These are phyloP conservation scores for Heterocephalus glaber DNA, from an alignment of 2,113 vertebrate species.

Conservation along the genomic window DNA sequence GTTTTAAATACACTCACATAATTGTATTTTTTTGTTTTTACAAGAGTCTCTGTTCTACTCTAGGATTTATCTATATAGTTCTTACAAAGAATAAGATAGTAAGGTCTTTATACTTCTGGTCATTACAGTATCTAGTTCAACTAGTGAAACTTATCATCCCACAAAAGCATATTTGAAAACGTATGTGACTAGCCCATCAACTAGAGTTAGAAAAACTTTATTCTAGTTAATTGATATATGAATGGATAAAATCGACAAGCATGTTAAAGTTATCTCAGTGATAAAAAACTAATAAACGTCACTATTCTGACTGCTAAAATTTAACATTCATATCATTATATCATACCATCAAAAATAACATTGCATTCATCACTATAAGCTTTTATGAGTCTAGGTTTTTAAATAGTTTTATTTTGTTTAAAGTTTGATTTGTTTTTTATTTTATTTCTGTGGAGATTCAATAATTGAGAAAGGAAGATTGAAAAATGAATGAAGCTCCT, in stretches of 20 bases:
- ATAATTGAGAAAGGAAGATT: background rate
- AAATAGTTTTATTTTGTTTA: background rate
- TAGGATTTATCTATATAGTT: background rate
- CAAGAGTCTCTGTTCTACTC: background rate
- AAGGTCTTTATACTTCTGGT: background rate
- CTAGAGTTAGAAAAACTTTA: background rate
- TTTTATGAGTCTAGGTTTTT: background rate
- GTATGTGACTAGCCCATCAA: fast-evolving
- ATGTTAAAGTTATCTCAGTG: background rate
- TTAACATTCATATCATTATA: background rate
- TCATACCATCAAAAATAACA: background rate
- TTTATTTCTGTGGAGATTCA: background rate
- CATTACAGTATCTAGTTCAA: background rate
- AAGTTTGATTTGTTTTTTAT: background rate
- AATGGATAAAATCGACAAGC: background rate
- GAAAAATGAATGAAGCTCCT: background rate
- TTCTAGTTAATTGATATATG: background rate
- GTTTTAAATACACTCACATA: background rate
- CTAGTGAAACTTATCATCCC: background rate
- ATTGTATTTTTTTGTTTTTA: background rate
- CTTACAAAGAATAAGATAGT: background rate
- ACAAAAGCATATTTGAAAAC: background rate
- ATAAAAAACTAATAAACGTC: background rate
- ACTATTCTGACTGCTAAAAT: background rate
- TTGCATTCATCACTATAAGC: background rate